Conservation (phyloP, 1,140 invertebrate species). For the Aculops lycopersici region DNA sequence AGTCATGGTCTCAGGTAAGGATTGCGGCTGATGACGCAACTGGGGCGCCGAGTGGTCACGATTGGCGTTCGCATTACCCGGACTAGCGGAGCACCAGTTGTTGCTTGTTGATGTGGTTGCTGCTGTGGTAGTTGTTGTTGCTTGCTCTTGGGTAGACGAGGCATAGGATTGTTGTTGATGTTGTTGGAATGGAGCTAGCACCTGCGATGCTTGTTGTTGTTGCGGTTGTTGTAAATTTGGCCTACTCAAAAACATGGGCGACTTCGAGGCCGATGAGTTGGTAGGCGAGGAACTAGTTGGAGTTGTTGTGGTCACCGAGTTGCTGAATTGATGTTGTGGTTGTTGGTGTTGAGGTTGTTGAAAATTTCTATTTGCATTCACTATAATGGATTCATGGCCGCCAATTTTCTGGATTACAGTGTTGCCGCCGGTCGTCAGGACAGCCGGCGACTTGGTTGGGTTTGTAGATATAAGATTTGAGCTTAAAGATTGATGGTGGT, state of each 20-base stretch:
- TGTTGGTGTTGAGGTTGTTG: not conserved
- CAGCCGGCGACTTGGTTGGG: not conserved
- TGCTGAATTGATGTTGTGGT: too few species aligned
- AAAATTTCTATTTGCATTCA: conserved; percentile 1
- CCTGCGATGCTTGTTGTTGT: not conserved
- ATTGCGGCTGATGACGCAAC: not conserved
- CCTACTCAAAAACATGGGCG: too few species aligned
- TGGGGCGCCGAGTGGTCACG: not conserved
- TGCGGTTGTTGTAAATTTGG: too few species aligned
- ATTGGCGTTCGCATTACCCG: not conserved
- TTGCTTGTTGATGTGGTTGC: conserved; percentile 1
- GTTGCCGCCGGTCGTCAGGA: not conserved
- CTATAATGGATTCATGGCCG: not conserved
- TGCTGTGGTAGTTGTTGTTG: not conserved
- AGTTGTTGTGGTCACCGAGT: too few species aligned
- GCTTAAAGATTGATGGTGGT: too few species aligned
- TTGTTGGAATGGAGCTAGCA: not conserved
- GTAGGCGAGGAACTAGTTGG: too few species aligned
- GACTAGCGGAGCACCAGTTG: not conserved
- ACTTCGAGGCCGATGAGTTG: too few species aligned
- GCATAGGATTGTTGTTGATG: not conserved
- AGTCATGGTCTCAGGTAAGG: not conserved
- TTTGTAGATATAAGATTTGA: not conserved
- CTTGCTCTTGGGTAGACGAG: conserved; percentile 1
- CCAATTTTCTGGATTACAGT: not conserved